A percentile compares a stretch with the other conserved stretches of the same genome.
phyloP scores from a whole-genome alignment of 2,797 vertebrate genomes.

The Anniella stebbinsi region DNA sequence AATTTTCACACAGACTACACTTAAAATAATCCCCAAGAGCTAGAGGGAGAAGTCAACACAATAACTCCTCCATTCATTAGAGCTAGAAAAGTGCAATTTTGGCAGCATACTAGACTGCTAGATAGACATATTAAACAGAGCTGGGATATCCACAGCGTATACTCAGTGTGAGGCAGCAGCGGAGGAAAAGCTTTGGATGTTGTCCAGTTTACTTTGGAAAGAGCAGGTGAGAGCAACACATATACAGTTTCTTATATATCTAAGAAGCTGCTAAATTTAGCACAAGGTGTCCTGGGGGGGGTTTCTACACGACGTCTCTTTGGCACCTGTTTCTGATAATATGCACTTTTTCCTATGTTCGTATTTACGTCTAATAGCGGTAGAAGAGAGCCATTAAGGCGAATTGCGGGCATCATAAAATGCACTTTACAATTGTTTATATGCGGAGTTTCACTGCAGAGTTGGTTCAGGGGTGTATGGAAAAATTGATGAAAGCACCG shows the following conservation, averaged over 20 bases:
- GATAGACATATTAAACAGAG: conserved; percentile 42
- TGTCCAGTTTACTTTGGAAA: conserved; percentile 41
- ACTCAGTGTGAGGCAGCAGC: not conserved
- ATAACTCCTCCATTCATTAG: conserved; percentile 69
- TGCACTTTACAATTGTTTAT: too few species aligned
- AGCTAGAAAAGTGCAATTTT: conserved; percentile 32
- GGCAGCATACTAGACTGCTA: conserved; percentile 49
- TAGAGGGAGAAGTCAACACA: conserved; percentile 52
- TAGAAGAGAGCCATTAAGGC: too few species aligned
- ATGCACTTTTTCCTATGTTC: too few species aligned
- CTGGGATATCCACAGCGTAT: not conserved
- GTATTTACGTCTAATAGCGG: too few species aligned
- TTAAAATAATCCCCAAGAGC: conserved; percentile 64
- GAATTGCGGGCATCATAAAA: too few species aligned
- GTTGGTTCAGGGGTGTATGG: too few species aligned
- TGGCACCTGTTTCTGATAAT: too few species aligned
- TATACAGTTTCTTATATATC: not conserved
- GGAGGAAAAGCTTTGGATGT: conserved; percentile 43
- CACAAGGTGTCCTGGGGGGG: not conserved
- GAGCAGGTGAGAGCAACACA: conserved; percentile 7
- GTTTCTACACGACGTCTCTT: too few species aligned
- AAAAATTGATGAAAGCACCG: too few species aligned
- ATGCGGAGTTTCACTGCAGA: too few species aligned
- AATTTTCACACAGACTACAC: conserved; percentile 61
- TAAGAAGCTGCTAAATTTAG: not conserved